Percentiles rank a stretch among this genome's conserved stretches.
These are phyloP conservation scores for Leptobrachium leishanense DNA, from an alignment of 2,113 vertebrate genomes.

Conservation along the genomic window DNA sequence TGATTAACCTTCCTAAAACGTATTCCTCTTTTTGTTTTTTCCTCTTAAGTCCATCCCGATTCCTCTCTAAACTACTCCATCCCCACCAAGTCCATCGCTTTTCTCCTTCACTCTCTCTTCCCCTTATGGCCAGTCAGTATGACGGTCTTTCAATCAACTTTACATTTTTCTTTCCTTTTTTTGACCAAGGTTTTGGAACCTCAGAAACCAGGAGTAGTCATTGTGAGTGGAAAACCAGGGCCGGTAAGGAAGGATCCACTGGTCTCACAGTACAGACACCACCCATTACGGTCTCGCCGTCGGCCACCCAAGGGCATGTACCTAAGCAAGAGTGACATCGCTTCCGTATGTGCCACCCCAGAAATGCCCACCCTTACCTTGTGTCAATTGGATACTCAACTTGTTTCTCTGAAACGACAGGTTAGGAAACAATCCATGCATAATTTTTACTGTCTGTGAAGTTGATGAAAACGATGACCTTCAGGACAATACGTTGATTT, in stretches of 20 bases:
- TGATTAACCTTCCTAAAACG: no score
- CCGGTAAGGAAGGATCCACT: slow-evolving; percentile 79
- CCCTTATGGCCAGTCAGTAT: neutral
- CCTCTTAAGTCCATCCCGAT: no score
- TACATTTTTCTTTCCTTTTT: neutral
- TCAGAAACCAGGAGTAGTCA: slow-evolving; percentile 46
- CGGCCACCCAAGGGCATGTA: slow-evolving; percentile 90
- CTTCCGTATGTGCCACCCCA: slow-evolving; percentile 71
- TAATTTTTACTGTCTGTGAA: no score
- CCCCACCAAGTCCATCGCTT: no score
- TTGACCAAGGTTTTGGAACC: slow-evolving; percentile 43
- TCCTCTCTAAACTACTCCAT: no score
- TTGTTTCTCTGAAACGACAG: slow-evolving; percentile 89
- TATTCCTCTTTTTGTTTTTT: no score
- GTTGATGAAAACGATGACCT: no score
- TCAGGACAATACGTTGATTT: no score
- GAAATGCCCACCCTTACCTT: slow-evolving; percentile 75
- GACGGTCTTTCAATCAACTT: neutral
- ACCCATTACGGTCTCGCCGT: slow-evolving; percentile 78
- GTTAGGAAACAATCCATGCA: slow-evolving; percentile 54
- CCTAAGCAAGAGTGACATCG: slow-evolving; percentile 80
- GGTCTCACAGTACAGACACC: slow-evolving; percentile 84
- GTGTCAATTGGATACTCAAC: slow-evolving; percentile 80
- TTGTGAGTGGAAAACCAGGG: slow-evolving; percentile 56
- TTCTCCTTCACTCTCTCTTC: no score